Percentiles rank a stretch among this genome's conserved stretches.
Evolutionary conservation across 1,140 invertebrate species (phyloP).

Genomic region (Drosophila insularis): DNA sequence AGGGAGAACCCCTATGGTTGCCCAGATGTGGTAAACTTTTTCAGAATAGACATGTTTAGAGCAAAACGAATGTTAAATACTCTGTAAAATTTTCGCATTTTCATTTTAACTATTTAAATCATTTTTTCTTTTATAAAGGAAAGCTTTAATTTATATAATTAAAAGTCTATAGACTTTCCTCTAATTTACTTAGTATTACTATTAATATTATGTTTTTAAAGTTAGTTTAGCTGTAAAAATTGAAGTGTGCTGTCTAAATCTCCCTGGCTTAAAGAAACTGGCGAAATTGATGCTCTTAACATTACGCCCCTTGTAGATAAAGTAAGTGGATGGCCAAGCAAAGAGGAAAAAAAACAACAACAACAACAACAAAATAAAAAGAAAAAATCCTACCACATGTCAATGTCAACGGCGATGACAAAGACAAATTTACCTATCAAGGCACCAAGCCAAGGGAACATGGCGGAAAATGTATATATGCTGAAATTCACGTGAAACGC

Average conservation of each 20-base stretch:
- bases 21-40: constrained; percentile 38
- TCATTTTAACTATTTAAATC: too few relatives aligned
- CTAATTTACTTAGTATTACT: too few relatives aligned
- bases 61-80: constrained; percentile 41
- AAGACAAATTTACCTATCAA: constrained; percentile 61
- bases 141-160: too few relatives aligned
- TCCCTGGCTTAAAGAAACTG: background rate
- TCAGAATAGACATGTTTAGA: constrained; percentile 24
- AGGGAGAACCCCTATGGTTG: constrained; percentile 21
- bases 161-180: too few relatives aligned
- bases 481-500: constrained; percentile 6
- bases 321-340: constrained; percentile 3
- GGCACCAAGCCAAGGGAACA: background rate
- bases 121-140: too few relatives aligned
- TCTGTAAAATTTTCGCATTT: too few relatives aligned
- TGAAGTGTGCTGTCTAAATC: background rate
- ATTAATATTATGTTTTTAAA: too few relatives aligned
- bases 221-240: background rate
- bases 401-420: constrained; percentile 78
- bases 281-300: constrained; percentile 1
- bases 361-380: background rate
- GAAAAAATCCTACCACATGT: constrained; percentile 62
- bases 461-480: background rate
- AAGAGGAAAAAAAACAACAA: background rate
- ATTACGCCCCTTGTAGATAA: background rate